A percentile compares a stretch with the other conserved stretches of the same genome.
Evolutionary conservation across 2,113 vertebrate genomes (phyloP).

Genomic region (Crotalus tigris): DNA sequence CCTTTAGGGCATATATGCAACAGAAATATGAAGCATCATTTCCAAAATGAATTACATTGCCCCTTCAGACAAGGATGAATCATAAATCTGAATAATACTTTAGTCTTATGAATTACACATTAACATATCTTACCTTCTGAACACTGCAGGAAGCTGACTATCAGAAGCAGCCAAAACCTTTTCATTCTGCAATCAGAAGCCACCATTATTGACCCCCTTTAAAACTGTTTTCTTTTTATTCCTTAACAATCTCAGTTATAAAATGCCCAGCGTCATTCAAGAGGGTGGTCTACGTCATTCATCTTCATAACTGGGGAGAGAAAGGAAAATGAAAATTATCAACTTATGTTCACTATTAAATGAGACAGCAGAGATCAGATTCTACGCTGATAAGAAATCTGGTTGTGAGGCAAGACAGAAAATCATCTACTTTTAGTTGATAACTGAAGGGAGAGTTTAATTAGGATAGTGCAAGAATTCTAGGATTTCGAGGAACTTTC

Average conservation of each 20-base stretch:
- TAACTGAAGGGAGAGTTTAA: constrained; percentile 15
- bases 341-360: constrained; percentile 45
- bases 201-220: constrained; percentile 84
- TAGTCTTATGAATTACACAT: constrained; percentile 11
- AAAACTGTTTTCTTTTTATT: constrained; percentile 82
- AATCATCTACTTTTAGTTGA: constrained; percentile 7
- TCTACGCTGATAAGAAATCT: constrained; percentile 31
- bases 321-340: constrained; percentile 66
- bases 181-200: constrained; percentile 90
- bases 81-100: not conserved
- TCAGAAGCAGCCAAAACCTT: constrained; percentile 91
- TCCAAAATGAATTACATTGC: not conserved
- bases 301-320: constrained; percentile 83
- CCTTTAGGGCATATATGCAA: not conserved
- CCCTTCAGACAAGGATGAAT: not conserved
- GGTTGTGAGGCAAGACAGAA: not conserved
- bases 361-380: constrained; percentile 27
- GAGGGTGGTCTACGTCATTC: constrained; percentile 84
- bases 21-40: not conserved
- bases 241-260: constrained; percentile 84
- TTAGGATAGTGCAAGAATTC: not conserved
- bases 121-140: constrained; percentile 85
- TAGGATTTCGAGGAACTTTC: not conserved
- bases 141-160: constrained; percentile 87
- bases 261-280: constrained; percentile 82